Conservation (phyloP, 2,888 invertebrate genomes). For the Andrena marginata region DNA sequence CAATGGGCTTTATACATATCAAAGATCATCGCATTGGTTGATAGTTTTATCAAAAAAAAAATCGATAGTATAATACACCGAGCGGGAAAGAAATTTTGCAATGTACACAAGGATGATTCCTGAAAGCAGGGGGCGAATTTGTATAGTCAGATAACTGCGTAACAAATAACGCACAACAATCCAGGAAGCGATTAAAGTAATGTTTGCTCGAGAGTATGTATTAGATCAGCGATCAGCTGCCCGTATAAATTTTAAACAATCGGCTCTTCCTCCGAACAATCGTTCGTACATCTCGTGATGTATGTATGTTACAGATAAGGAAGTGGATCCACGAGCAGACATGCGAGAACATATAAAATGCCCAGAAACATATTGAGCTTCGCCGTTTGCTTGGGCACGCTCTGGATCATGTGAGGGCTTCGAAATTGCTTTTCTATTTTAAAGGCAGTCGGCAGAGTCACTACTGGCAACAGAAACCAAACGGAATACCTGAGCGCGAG, state of each 20-base stretch:
- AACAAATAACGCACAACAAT: constrained; percentile 27
- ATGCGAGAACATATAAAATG: constrained; percentile 94
- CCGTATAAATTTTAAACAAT: constrained; percentile 22
- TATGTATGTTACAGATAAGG: constrained; percentile 78
- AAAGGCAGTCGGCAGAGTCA: constrained; percentile 95
- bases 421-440: constrained; percentile 95
- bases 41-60: constrained; percentile 46
- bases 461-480: constrained; percentile 95
- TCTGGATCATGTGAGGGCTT: constrained; percentile 91
- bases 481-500: constrained; percentile 93
- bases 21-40: constrained; percentile 35
- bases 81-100: constrained; percentile 14
- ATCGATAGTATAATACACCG: constrained; percentile 6
- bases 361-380: constrained; percentile 96
- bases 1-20: constrained; percentile 47
- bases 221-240: constrained; percentile 45
- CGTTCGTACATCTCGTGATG: not conserved
- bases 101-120: constrained; percentile 23
- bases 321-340: constrained; percentile 84
- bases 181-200: constrained; percentile 22
- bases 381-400: constrained; percentile 95
- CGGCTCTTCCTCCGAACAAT: constrained; percentile 4
- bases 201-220: constrained; percentile 22
- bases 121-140: constrained; percentile 22
- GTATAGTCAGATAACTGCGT: constrained; percentile 10